These are phyloP conservation scores for Schizothorax lantsangensis DNA, from an alignment of 2,797 vertebrate species.

Conservation along the genomic window DNA sequence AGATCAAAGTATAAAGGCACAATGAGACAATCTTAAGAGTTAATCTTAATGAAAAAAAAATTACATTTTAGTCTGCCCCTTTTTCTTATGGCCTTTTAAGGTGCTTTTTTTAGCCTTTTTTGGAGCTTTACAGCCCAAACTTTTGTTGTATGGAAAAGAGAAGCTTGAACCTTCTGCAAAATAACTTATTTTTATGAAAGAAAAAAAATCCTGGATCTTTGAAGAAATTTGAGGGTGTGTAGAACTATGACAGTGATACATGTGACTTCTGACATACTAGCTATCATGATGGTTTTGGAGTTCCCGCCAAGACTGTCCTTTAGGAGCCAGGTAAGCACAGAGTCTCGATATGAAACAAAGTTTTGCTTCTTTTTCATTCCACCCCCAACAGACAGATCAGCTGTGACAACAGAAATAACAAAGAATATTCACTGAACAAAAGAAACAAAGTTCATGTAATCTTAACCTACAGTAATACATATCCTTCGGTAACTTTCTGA, in stretches of 20 bases:
- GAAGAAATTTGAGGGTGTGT: not conserved
- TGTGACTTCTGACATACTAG: conserved; percentile 82
- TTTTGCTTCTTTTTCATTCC: conserved; percentile 91
- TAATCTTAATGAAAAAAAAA: not conserved
- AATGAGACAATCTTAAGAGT: not conserved
- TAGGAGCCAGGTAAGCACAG: conserved; percentile 95
- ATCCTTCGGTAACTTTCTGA: not conserved
- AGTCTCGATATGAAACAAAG: conserved; percentile 97
- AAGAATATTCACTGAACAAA: not conserved
- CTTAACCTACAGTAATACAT: not conserved
- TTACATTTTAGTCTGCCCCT: not conserved
- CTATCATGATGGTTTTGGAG: conserved; percentile 99
- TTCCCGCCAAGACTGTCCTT: conserved; percentile 98
- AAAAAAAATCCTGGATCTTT: not conserved
- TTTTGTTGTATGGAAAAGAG: not conserved
- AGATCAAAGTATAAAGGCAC: not conserved
- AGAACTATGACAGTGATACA: not conserved
- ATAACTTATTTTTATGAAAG: not conserved
- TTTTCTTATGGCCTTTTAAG: not conserved
- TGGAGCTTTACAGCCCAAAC: not conserved
- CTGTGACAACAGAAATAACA: conserved; percentile 69
- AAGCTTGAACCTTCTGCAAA: not conserved
- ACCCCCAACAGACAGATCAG: conserved; percentile 90
- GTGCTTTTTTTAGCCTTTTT: not conserved
- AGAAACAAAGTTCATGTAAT: not conserved